Base-by-base conservation (phyloP, 2,888 invertebrate genomes). In the Drosophila buzzatii region DNA sequence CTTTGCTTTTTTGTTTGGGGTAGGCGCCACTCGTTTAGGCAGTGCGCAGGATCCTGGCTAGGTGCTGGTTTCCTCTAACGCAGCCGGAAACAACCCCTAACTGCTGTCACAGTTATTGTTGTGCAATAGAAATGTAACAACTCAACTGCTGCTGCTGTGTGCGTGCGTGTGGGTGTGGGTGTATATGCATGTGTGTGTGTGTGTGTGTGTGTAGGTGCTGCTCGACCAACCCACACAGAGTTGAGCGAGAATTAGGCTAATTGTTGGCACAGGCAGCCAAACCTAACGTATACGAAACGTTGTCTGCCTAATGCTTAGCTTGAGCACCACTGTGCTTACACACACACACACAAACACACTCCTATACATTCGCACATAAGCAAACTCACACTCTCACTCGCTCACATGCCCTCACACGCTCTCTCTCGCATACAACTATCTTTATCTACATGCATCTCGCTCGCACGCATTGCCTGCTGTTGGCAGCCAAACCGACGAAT, bases 1-100 rank as follows among this genome's bases (percentile, higher is more conserved):
- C 9, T 18, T 52, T 39, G 7, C 31, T 52, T 71, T 70, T 31
- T 73, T 73, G 67, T 89, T 90, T 86, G 87, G 90, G 91, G 91
- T 89, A 91, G 91, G 89, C 87, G 80, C 82, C 57, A 44, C 37
- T 53, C 61, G 56, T 79, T 82, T 88, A 82, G 85, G 85, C 69
- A 89, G 76, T 89, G 90, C 91, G 91, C 91, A 90, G 86, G 91
- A 51, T 87, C 89, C 64, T 45, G 51, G 60, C 53, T 33, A 33
- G 39, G 52, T 53, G 53, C 64, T 52, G 37, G 72, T 44, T 44
- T 67, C 71, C 78, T 81, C 85, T 90, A 89, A 85, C 76, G 67
- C 78, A 65, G 64, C 68, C 67, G 73, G 83, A 87, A 72, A 72
- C 90, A 88, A 89, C 90, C 90, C 90, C 84, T 90, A 82, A 78